Conservation (phyloP, 2,797 vertebrate genomes). For the Sternarchorhynchus goeldii region DNA sequence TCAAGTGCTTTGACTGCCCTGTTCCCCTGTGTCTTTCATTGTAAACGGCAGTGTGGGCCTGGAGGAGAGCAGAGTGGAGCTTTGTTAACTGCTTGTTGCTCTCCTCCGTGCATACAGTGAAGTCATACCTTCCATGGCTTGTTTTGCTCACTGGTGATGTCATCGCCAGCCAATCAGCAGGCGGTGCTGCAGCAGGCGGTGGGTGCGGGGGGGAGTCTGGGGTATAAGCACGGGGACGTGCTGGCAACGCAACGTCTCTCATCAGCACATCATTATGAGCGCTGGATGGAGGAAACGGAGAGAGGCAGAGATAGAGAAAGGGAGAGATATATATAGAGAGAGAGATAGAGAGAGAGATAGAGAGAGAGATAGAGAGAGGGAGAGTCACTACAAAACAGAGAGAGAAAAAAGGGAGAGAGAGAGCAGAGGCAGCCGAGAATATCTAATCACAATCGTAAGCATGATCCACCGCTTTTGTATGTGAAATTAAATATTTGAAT, state of each 20-base stretch:
- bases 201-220: conserved; percentile 51
- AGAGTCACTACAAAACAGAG: conserved; percentile 6
- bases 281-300: background rate
- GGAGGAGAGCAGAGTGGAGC: conserved; percentile 50
- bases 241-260: conserved; percentile 65
- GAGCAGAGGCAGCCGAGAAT: conserved; percentile 40
- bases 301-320: conserved; percentile 6
- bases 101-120: conserved; percentile 73
- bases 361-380: conserved; percentile 22
- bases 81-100: conserved; percentile 59
- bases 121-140: conserved; percentile 79
- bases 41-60: conserved; percentile 69
- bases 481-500: conserved; percentile 41
- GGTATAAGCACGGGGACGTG: conserved; percentile 50
- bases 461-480: conserved; percentile 32
- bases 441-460: conserved; percentile 42
- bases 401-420: conserved; percentile 9
- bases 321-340: background rate
- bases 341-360: conserved; percentile 3
- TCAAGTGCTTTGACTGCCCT: conserved; percentile 52
- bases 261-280: conserved; percentile 60
- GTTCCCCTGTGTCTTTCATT: conserved; percentile 72
- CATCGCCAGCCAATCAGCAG: conserved; percentile 80
- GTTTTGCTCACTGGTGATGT: conserved; percentile 78
- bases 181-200: conserved; percentile 62